Evolutionary conservation across 1,140 invertebrate species (phyloP).

Genomic region (Hetaerina americana): DNA sequence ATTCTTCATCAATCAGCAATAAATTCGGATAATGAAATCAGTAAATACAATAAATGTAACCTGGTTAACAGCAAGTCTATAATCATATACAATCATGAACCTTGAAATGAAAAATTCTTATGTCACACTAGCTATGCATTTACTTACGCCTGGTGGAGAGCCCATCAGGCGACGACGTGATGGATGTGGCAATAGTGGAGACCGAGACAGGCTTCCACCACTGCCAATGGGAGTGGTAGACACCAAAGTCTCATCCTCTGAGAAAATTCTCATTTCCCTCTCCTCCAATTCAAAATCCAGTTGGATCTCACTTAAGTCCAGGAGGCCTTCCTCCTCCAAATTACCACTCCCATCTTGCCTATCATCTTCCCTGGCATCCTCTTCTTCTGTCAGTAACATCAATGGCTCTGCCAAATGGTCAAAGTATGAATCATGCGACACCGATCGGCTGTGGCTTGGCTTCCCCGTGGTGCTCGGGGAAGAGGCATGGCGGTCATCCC

Average conservation of each 20-base stretch:
- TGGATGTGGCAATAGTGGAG: not conserved
- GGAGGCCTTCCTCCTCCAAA: constrained; percentile 12
- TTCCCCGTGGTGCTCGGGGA: constrained; percentile 11
- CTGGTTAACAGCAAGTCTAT: too few relatives aligned
- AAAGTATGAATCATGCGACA: constrained; percentile 88
- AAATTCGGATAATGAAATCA: too few relatives aligned
- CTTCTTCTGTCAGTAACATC: constrained; percentile 9
- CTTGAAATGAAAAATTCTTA: too few relatives aligned
- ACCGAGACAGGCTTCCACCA: constrained; percentile 1
- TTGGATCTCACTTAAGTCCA: constrained; percentile 68
- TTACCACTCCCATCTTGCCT: constrained; percentile 3
- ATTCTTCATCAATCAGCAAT: too few relatives aligned
- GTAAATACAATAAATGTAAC: too few relatives aligned
- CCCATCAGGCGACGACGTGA: not conserved
- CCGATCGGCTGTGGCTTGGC: constrained; percentile 40
- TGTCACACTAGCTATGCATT: too few relatives aligned
- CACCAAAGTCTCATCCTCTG: constrained; percentile 60
- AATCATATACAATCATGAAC: too few relatives aligned
- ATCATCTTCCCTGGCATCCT: constrained; percentile 16
- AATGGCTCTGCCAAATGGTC: constrained; percentile 45
- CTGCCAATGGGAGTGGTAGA: constrained; percentile 16
- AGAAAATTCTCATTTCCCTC: constrained; percentile 71
- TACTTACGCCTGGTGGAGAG: not conserved
- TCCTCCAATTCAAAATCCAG: constrained; percentile 73
- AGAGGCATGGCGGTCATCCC: constrained; percentile 14